Conservation (phyloP, 2,888 invertebrate species). For the Willowsia nigromaculata region DNA sequence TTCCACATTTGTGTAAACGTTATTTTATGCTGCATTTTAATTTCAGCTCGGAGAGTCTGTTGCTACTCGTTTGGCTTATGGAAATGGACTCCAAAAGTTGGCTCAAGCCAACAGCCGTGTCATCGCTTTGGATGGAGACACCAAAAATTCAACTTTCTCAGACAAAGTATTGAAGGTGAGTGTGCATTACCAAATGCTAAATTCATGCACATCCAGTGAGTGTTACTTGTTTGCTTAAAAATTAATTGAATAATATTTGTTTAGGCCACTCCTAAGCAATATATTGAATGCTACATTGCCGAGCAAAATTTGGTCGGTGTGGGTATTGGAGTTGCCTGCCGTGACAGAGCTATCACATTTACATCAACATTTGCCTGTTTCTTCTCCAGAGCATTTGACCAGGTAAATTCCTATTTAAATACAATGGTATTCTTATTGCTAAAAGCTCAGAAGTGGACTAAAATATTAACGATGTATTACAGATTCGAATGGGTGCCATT, state of each 20-base stretch:
- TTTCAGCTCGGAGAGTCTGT: constrained; percentile 85
- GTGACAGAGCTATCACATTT: constrained; percentile 95
- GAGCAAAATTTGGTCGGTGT: constrained; percentile 99
- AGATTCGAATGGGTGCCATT: constrained; percentile 99
- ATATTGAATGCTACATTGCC: constrained; percentile 99
- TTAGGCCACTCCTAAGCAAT: constrained; percentile 84
- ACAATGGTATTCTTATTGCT: neutral
- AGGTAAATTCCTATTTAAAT: constrained; percentile 82
- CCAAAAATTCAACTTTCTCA: constrained; percentile 99
- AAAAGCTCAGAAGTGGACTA: neutral
- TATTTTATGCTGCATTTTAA: neutral
- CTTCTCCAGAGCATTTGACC: constrained; percentile 97
- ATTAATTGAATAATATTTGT: neutral
- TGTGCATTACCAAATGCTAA: no score
- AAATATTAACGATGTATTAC: constrained; percentile 72
- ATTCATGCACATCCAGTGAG: no score
- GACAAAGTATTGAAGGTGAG: constrained; percentile 90
- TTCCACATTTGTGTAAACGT: no score
- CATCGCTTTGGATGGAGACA: constrained; percentile 97
- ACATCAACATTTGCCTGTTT: constrained; percentile 99
- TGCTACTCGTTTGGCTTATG: constrained; percentile 96
- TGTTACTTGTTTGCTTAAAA: no score
- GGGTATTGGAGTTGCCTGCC: constrained; percentile 95
- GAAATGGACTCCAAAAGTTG: constrained; percentile 94
- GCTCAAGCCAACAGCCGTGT: constrained; percentile 86